Percentiles rank a stretch among this genome's conserved stretches.
These are phyloP conservation scores for Rhingia campestris DNA, from an alignment of 2,888 invertebrate genomes.

Conservation along the genomic window DNA sequence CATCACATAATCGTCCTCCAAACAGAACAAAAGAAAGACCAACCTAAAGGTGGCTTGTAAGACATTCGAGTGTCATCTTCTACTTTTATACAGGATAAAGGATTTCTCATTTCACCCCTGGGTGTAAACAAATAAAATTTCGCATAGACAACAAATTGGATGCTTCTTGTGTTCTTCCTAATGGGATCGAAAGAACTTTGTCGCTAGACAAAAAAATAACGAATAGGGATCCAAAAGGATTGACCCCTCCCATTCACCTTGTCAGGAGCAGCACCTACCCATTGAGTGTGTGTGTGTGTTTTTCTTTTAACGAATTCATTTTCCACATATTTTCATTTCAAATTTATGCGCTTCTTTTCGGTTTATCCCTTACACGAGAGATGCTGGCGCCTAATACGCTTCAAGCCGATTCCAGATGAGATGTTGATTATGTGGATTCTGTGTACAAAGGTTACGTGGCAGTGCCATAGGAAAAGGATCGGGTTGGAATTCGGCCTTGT, in stretches of 20 bases:
- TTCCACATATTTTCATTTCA: constrained; percentile 66
- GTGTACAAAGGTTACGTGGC: not conserved
- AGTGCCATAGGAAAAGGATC: constrained; percentile 10
- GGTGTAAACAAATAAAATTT: constrained; percentile 58
- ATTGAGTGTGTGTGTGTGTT: constrained; percentile 42
- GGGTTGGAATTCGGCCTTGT: constrained; percentile 46
- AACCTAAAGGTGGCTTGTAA: not conserved
- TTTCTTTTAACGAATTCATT: constrained; percentile 67
- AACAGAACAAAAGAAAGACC: not conserved
- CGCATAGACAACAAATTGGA: constrained; percentile 61
- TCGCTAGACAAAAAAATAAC: constrained; percentile 3
- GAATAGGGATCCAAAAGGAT: constrained; percentile 35
- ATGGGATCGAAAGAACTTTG: constrained; percentile 15
- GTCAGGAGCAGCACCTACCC: constrained; percentile 4
- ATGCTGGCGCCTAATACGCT: constrained; percentile 19
- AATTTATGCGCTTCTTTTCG: constrained; percentile 52
- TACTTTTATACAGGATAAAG: constrained; percentile 21
- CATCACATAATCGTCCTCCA: constrained; percentile 26
- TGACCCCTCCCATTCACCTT: constrained; percentile 41
- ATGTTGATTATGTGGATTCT: constrained; percentile 42
- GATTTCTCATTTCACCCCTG: constrained; percentile 22
- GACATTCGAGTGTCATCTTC: constrained; percentile 37
- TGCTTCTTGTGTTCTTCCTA: constrained; percentile 22
- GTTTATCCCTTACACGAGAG: constrained; percentile 33
- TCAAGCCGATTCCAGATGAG: not conserved